These are phyloP conservation scores for Camponotus floridanus DNA, from an alignment of 1,140 invertebrate genomes.

Conservation along the genomic window DNA sequence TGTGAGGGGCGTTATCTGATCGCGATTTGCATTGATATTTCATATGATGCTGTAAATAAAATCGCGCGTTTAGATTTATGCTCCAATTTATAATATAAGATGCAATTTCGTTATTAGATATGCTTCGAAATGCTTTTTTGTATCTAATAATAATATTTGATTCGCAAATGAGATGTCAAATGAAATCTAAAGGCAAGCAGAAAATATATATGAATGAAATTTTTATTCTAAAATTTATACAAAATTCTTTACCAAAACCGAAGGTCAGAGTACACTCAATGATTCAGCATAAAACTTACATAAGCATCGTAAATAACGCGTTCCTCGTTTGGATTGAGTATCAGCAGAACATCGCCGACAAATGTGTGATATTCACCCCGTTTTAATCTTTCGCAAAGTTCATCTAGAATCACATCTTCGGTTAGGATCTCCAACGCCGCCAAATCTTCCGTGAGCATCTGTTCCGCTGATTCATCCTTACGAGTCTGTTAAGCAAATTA, in stretches of 20 bases:
- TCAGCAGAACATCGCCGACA: slow-evolving; percentile 95
- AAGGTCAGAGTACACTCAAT: not conserved
- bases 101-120: slow-evolving; percentile 18
- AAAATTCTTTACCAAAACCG: not conserved
- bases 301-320: slow-evolving; percentile 90
- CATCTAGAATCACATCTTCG: slow-evolving; percentile 92
- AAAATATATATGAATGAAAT: not conserved
- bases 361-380: slow-evolving; percentile 94
- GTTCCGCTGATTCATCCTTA: slow-evolving; percentile 86
- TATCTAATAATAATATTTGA: not conserved
- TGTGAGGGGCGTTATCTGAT: slow-evolving; percentile 96
- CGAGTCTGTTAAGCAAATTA: slow-evolving; percentile 50
- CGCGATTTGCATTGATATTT: slow-evolving; percentile 94
- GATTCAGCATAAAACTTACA: slow-evolving; percentile 85
- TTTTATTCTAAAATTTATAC: not conserved
- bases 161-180: not conserved
- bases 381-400: slow-evolving; percentile 90
- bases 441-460: slow-evolving; percentile 94
- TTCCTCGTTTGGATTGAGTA: slow-evolving; percentile 94
- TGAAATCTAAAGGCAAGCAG: not conserved
- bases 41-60: slow-evolving; percentile 89
- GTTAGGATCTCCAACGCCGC: slow-evolving; percentile 92
- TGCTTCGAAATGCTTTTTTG: not conserved
- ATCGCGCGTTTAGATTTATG: not conserved
- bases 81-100: not conserved